phyloP scores from a whole-genome alignment of 2,888 invertebrate species.

The Ceraclea dissimilis region DNA sequence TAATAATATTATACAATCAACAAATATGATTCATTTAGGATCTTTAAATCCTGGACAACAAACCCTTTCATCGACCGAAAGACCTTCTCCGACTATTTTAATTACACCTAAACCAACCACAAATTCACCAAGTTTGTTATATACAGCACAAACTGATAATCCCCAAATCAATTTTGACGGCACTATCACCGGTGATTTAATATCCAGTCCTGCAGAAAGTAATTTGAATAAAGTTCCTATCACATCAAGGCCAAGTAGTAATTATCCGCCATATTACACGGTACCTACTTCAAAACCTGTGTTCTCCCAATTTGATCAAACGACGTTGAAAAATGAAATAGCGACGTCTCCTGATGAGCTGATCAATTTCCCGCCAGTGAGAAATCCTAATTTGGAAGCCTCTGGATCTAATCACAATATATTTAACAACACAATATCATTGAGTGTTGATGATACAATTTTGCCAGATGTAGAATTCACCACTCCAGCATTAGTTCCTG shows the following conservation, averaged over 20 bases:
- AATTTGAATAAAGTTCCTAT: background rate
- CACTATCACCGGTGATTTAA: background rate
- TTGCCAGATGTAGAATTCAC: slow-evolving; percentile 58
- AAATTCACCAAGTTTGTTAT: slow-evolving; percentile 26
- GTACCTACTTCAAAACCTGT: slow-evolving; percentile 27
- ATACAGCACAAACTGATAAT: slow-evolving; percentile 29
- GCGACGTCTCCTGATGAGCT: slow-evolving; percentile 63
- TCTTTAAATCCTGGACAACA: slow-evolving; percentile 27
- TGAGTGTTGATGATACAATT: slow-evolving; percentile 46
- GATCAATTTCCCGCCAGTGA: slow-evolving; percentile 77
- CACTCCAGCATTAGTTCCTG: slow-evolving; percentile 64
- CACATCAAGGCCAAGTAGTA: background rate
- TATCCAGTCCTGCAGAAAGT: background rate
- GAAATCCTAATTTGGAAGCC: slow-evolving; percentile 74
- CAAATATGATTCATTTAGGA: slow-evolving; percentile 45
- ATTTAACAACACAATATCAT: slow-evolving; percentile 45
- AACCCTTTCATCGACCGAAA: slow-evolving; percentile 34
- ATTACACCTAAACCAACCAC: slow-evolving; percentile 59
- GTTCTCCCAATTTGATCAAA: slow-evolving; percentile 29
- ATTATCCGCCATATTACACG: background rate
- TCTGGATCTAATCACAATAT: slow-evolving; percentile 49
- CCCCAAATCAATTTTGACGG: background rate
- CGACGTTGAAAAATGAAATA: slow-evolving; percentile 45
- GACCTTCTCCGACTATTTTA: slow-evolving; percentile 55
- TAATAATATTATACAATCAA: slow-evolving; percentile 54